Evolutionary conservation across 2,888 invertebrate species (phyloP), one percentile per base, ranked within the genome.

Genomic region (Leucophora obtusa): DNA sequence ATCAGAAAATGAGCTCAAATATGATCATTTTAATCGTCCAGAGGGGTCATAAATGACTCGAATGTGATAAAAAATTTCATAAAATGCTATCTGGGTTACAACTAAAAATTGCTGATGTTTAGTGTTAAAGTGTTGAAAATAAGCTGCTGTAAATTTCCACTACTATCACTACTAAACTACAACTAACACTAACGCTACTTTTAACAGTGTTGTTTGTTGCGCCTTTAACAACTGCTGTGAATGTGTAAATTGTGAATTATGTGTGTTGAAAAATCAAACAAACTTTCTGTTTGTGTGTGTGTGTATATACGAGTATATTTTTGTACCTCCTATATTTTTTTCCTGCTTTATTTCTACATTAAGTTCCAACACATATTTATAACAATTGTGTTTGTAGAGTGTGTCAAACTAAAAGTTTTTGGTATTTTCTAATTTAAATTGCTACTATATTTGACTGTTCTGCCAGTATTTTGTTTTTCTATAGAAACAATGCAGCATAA

Each of bases 401-500:
- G 33, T 70, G 70, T 70, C 58, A 77, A 65, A 53, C 18, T 59
- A 33, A 8, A 17, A 63, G 38, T 76, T 69, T 70, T 70, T 43
- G 38, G 28, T 24, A 56, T 76, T 76, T 76, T 65, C 65, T 53
- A 77, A 65, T 77, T 70, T 59, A 14, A 70, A 76, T 24, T 58
- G 33, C 35, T n/a, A 15, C 47, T 63, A 5, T 54, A 28, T 38
- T 43, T 21, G 65, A 35, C 6, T 14, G 21, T 5, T 10, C 21
- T 11, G 1, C 6, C 9, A 9, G 17, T 75, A 18, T 35, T 60
- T 59, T 75, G 33, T 53, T 59, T 51, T n/a, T 60, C 53, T 51
- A n/a, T 24, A 24, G 33, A 76, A 81, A 81, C 69, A 81, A 81
- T 80, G 80, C 80, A 65, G 76, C 80, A 72, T 72, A 73, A 73